Base-by-base conservation (phyloP, 2,888 invertebrate species). In the Rhorus exstirpatorius region DNA sequence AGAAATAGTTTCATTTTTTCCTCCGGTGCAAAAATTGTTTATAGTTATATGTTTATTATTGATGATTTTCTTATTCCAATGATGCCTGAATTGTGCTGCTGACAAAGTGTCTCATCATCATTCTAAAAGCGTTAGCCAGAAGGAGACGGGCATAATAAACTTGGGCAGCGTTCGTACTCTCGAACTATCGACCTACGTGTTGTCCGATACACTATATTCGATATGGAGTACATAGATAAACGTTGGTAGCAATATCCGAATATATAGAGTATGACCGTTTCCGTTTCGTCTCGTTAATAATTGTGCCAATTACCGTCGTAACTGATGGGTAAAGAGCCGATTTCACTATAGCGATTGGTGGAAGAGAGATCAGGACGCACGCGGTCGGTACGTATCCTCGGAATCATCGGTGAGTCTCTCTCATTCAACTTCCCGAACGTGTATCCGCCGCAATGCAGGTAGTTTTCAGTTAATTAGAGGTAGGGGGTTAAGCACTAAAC, bases 391-490 rank as follows among this genome's bases (percentile, higher is more conserved):
- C 41, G 26, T 65, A 81, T 78, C 68, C 53, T 53, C 61, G 35
- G 68, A 65, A 70, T 8, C 70, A 49, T 35, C 63, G 31, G 26
- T 24, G 24, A 41, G 46, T 53, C 44, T 38, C 60, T 31, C 61
- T 14, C 67, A 41, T 41, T 58, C 41, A 38, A n/a, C 14, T 51
- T 44, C 12, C 51, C 68, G 78, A 70, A 83, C 81, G 72, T 84
- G 72, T 83, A 84, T 84, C 78, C 82, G 76, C 85, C 81, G 85
- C 85, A 87, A 86, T 87, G 87, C 88, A 86, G 87, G 86, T 87
- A 89, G 88, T 90, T 89, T 85, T 87, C 85, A 81, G 87, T 89
- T 89, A 90, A 91, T 91, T 89, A 89, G 86, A 81, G 80, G 75
- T 58, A 70, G 51, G 67, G 82, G 80, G 79, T 21, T 85, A 81